A percentile compares a stretch with the other conserved stretches of the same genome.
phyloP scores from a whole-genome alignment of 2,888 invertebrate species.

The Drosophila sordidapex region DNA sequence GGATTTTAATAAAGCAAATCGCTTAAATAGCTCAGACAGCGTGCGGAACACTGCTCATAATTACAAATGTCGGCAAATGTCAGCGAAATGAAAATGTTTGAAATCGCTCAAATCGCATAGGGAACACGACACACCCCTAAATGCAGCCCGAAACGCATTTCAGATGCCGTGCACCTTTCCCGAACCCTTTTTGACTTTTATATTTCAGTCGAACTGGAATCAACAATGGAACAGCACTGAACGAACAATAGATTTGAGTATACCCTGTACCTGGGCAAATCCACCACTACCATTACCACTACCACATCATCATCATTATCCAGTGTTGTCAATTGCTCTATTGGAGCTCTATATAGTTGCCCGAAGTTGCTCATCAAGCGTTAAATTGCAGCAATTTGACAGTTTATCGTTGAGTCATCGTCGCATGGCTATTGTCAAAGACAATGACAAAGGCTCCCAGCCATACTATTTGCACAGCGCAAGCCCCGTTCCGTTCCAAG shows the following conservation, averaged over 20 bases:
- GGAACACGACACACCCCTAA: conserved; percentile 19
- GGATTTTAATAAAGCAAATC: conserved; percentile 72
- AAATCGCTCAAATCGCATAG: conserved; percentile 43
- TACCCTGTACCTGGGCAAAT: conserved; percentile 12
- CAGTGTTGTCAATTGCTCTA: conserved; percentile 39
- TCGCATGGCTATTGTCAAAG: conserved; percentile 33
- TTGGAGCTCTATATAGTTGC: conserved; percentile 1
- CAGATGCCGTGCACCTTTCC: conserved; percentile 6
- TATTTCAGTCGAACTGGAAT: conserved; percentile 2
- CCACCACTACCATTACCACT: not conserved
- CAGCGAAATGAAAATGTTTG: conserved; percentile 46
- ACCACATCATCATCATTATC: conserved; percentile 3
- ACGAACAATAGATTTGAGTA: conserved; percentile 35
- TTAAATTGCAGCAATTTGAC: conserved; percentile 82
- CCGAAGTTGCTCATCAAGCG: conserved; percentile 69
- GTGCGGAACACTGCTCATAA: conserved; percentile 48
- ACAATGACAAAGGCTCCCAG: conserved; percentile 41
- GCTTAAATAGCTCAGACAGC: conserved; percentile 69
- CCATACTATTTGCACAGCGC: conserved; percentile 40
- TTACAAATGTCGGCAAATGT: conserved; percentile 61
- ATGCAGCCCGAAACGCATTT: not conserved
- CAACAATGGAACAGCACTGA: conserved; percentile 13
- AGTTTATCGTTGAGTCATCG: conserved; percentile 72
- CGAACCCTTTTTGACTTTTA: conserved; percentile 51
- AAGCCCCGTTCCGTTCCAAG: conserved; percentile 1